Evolutionary conservation across 2,888 invertebrate species (phyloP), one percentile per base, ranked within the genome.

Genomic region (Halictus quadricinctus): DNA sequence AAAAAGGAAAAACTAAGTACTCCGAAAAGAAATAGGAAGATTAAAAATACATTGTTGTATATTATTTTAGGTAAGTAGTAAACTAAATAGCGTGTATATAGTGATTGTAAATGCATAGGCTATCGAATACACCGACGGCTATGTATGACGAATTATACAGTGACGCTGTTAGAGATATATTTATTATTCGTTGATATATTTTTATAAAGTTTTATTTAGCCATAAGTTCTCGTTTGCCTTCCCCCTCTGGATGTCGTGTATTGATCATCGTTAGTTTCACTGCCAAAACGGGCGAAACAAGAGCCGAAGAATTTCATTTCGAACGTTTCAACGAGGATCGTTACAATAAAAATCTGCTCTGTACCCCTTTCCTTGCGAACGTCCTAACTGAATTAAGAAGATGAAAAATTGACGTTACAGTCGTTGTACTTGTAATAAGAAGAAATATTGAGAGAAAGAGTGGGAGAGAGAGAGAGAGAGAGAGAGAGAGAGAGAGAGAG

Each of bases 141-240:
- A 83, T 92, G 91, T 88, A 92, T 90, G 89, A 91, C 89, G 88
- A 91, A 87, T 91, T 91, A 90, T 90, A 88, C 88, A 88, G 88
- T 90, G 88, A 88, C 87, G 89, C 90, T 93, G 93, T 93, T 94
- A 94, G 93, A 94, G 92, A 93, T 93, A 93, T 93, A 94, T 93
- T 94, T 93, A 94, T 93, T 92, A 94, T 94, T 94, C 93, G 94
- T 94, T 94, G 92, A 94, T 93, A 94, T 94, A 94, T 94, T 94
- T 94, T 94, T 94, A 93, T 94, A 94, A 94, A 93, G 91, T 93
- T 93, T 94, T 93, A 94, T 94, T 94, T 93, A 92, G 92, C 90
- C 90, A 88, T 90, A 91, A 87, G 90, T 91, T 90, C 90, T 91
- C 88, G 87, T 91, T 91, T 88, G 86, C 87, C 88, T 86, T 88